These are phyloP conservation scores for Pterostichus madidus DNA, from an alignment of 2,888 invertebrate species.

Conservation along the genomic window DNA sequence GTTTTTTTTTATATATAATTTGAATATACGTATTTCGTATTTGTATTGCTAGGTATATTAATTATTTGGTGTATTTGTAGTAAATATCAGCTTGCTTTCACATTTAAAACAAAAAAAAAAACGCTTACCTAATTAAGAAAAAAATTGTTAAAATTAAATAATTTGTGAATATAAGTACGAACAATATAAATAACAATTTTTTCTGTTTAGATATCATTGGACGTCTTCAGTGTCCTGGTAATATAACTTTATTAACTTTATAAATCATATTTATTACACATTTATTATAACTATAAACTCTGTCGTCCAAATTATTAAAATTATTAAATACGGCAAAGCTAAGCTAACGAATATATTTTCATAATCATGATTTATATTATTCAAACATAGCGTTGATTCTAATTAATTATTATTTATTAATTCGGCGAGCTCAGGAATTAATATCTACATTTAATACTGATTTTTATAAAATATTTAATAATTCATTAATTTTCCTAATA, in stretches of 20 bases:
- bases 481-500: slow-evolving; percentile 44
- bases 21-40: no score
- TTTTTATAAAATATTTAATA: slow-evolving; percentile 25
- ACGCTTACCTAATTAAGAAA: no score
- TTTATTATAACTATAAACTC: no score
- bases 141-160: no score
- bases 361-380: slow-evolving; percentile 9
- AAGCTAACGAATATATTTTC: slow-evolving; percentile 11
- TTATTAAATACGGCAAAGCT: neutral
- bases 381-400: slow-evolving; percentile 28
- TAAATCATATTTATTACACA: no score
- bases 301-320: neutral
- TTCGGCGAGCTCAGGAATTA: slow-evolving; percentile 23
- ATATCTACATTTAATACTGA: slow-evolving; percentile 25
- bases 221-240: slow-evolving; percentile 57
- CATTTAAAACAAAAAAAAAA: neutral
- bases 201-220: slow-evolving; percentile 65
- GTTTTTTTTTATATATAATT: no score
- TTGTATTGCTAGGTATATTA: no score
- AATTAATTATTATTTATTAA: slow-evolving; percentile 47
- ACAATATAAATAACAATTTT: slow-evolving; percentile 52
- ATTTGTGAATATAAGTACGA: slow-evolving; percentile 20
- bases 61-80: neutral
- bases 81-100: neutral
- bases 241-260: slow-evolving; percentile 27